A percentile compares a stretch with the other conserved stretches of the same genome.
Conservation (phyloP, 35 echinoderm and acorn worm genomes). For the Holothuria glaberrima region DNA sequence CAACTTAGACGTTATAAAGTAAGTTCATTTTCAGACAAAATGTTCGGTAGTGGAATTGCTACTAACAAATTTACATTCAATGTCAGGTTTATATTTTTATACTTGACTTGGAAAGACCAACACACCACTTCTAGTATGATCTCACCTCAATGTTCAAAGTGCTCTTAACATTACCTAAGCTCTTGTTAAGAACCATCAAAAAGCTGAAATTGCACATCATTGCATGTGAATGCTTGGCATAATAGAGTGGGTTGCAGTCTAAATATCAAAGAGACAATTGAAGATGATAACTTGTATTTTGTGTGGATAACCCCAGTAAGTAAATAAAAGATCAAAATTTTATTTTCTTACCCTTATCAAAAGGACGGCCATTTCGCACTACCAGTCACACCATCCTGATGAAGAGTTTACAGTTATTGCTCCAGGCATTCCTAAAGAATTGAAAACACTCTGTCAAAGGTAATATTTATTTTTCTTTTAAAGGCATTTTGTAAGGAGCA, state of each 20-base stretch:
- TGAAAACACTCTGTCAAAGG: slow-evolving; percentile 16
- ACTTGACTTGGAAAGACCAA: too few relatives aligned
- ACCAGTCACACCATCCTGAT: not conserved
- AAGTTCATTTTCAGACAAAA: not conserved
- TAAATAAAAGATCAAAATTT: too few relatives aligned
- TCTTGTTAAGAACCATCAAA: too few relatives aligned
- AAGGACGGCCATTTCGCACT: slow-evolving; percentile 15
- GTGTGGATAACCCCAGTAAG: not conserved
- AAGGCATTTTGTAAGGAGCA: not conserved
- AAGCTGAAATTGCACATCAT: too few relatives aligned
- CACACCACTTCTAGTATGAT: not conserved
- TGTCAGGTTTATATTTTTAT: too few relatives aligned
- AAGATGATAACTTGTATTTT: too few relatives aligned
- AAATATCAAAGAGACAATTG: too few relatives aligned
- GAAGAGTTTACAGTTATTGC: slow-evolving; percentile 1
- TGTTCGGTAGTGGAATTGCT: not conserved
- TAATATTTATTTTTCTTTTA: not conserved
- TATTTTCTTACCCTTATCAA: too few relatives aligned
- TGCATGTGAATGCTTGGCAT: too few relatives aligned
- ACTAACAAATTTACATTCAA: not conserved
- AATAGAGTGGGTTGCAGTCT: too few relatives aligned
- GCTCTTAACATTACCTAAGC: not conserved
- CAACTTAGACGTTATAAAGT: slow-evolving; percentile 38
- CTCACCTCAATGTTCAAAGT: not conserved
- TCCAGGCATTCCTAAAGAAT: not conserved